A percentile compares a stretch with the other conserved stretches of the same genome.
Conservation (phyloP, 23 tunicate species). For the Botrylloides violaceus region DNA sequence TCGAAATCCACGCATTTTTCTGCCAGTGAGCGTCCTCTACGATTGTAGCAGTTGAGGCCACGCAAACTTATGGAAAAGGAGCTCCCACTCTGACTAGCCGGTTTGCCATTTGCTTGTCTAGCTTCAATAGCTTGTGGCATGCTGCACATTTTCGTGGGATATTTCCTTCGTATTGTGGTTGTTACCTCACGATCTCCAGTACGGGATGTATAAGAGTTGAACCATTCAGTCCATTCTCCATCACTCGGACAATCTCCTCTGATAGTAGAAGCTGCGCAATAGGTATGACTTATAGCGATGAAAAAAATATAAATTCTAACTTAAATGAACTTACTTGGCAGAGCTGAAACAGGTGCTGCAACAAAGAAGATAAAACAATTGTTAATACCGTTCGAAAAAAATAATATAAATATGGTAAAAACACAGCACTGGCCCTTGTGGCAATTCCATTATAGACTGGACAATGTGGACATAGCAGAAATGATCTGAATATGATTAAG, state of each 20-base stretch:
- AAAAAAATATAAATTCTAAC: too few species aligned
- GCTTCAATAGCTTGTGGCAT: background rate
- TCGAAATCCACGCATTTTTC: conserved; percentile 3
- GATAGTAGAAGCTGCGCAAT: background rate
- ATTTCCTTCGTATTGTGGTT: background rate
- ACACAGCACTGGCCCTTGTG: too few species aligned
- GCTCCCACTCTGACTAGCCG: background rate
- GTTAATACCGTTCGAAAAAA: too few species aligned
- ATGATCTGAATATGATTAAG: too few species aligned
- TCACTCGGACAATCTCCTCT: conserved; percentile 1
- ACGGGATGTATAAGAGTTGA: background rate
- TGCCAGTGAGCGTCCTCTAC: background rate
- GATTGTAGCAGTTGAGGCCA: background rate
- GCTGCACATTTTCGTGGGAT: background rate
- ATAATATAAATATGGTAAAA: too few species aligned
- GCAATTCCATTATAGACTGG: too few species aligned
- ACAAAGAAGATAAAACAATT: too few species aligned
- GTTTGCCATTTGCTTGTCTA: background rate
- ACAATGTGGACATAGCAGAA: too few species aligned
- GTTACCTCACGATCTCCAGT: background rate
- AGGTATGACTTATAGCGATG: too few species aligned
- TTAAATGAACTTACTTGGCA: background rate
- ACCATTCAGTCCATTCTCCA: background rate
- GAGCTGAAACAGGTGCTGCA: background rate
- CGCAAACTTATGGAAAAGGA: background rate